Percentiles rank a stretch among this genome's conserved stretches.
Conservation (phyloP, 1,140 invertebrate species). For the Drosophila willistoni region DNA sequence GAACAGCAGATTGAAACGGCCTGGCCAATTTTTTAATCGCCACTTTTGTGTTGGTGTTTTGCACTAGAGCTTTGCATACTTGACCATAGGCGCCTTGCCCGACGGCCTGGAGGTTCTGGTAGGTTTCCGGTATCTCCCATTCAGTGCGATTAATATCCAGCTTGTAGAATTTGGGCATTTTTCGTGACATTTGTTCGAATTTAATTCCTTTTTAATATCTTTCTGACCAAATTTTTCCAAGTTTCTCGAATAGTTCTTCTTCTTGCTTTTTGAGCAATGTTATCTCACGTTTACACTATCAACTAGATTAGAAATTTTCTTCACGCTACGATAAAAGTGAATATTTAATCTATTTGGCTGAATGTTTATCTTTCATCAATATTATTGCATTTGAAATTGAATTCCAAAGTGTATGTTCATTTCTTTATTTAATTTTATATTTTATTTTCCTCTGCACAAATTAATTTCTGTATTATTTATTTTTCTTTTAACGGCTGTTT, state of each 20-base stretch:
- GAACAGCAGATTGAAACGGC: slow-evolving; percentile 98
- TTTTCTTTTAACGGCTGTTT: too few relatives aligned
- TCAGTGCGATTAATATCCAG: slow-evolving; percentile 98
- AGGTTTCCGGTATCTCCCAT: slow-evolving; percentile 97
- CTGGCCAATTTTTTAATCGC: slow-evolving; percentile 99
- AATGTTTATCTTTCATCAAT: not conserved
- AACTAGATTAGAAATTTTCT: not conserved
- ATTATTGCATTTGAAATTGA: not conserved
- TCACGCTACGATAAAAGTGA: not conserved
- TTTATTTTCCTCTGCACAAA: too few relatives aligned
- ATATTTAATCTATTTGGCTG: not conserved
- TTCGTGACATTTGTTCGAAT: slow-evolving; percentile 40
- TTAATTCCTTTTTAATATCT: slow-evolving; percentile 34
- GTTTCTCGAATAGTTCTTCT: slow-evolving; percentile 46
- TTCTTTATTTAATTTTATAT: not conserved
- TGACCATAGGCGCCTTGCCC: slow-evolving; percentile 98
- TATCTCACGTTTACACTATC: slow-evolving; percentile 36
- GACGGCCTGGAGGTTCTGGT: slow-evolving; percentile 95
- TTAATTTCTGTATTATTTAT: too few relatives aligned
- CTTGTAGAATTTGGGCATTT: slow-evolving; percentile 87
- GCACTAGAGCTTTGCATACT: slow-evolving; percentile 89
- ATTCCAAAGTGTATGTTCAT: too few relatives aligned
- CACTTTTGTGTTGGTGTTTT: slow-evolving; percentile 91
- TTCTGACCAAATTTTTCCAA: slow-evolving; percentile 32
- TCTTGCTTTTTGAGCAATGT: slow-evolving; percentile 48